A percentile compares a stretch with the other conserved stretches of the same genome.
Evolutionary conservation across 2,797 vertebrate genomes (phyloP).

Genomic region (Liasis olivaceus): DNA sequence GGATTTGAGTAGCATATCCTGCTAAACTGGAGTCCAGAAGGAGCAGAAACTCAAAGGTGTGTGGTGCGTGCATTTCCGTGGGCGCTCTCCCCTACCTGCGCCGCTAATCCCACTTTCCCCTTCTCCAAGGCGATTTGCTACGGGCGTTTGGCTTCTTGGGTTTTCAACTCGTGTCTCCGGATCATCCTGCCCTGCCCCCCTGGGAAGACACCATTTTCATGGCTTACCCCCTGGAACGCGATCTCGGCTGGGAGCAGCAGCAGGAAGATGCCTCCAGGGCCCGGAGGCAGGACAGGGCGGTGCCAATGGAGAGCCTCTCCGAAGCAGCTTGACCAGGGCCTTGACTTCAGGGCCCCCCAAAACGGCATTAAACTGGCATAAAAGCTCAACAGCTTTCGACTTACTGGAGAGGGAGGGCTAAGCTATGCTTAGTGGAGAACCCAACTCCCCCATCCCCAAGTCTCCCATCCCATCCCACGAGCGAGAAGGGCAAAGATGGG

Average conservation of each 20-base stretch:
- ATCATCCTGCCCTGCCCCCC: slow-evolving; percentile 77
- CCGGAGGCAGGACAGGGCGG: not conserved
- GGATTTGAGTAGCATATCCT: too few species aligned
- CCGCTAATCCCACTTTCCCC: not conserved
- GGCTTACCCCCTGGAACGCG: slow-evolving; percentile 80
- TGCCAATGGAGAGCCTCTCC: accelerated
- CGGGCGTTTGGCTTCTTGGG: slow-evolving; percentile 85
- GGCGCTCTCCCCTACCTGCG: too few species aligned
- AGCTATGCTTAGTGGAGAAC: not conserved
- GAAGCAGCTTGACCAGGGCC: not conserved
- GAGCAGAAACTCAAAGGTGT: too few species aligned
- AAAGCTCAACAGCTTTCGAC: not conserved
- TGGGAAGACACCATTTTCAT: slow-evolving; percentile 82
- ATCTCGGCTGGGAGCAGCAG: not conserved
- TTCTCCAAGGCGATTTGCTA: slow-evolving; percentile 69
- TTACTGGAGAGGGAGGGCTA: not conserved
- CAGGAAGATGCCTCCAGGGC: not conserved
- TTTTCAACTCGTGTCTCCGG: slow-evolving; percentile 83
- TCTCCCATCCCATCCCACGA: not conserved
- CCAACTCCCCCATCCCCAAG: not conserved
- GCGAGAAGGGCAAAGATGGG: not conserved
- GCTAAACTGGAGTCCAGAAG: too few species aligned
- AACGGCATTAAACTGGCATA: not conserved
- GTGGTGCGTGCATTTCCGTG: too few species aligned
- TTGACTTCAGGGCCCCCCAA: not conserved